Percentiles rank a stretch among this genome's conserved stretches.
phyloP scores from a whole-genome alignment of 1,140 invertebrate genomes.

The Drosophila albomicans region DNA sequence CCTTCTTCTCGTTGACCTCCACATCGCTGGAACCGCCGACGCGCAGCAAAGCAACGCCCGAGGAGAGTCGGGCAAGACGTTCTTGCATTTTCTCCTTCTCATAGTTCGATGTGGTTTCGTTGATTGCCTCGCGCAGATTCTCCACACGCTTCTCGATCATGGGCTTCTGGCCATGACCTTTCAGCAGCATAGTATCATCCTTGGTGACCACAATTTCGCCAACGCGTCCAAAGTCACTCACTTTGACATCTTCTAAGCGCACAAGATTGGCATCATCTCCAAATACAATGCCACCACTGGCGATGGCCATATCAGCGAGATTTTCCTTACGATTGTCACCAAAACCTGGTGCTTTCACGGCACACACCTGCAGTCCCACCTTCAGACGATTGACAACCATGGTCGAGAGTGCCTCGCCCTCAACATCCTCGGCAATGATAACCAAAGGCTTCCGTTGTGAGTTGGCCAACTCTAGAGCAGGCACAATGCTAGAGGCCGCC shows the following conservation, averaged over 20 bases:
- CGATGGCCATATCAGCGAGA: slow-evolving; percentile 98
- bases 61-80: slow-evolving; percentile 95
- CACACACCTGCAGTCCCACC: slow-evolving; percentile 98
- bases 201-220: slow-evolving; percentile 98
- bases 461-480: slow-evolving; percentile 98
- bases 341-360: slow-evolving; percentile 99
- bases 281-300: slow-evolving; percentile 98
- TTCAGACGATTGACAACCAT: slow-evolving; percentile 99
- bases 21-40: slow-evolving; percentile 99
- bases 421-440: slow-evolving; percentile 99
- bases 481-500: slow-evolving; percentile 97
- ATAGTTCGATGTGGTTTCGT: slow-evolving; percentile 97
- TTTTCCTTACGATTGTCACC: slow-evolving; percentile 99
- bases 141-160: slow-evolving; percentile 95
- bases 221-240: slow-evolving; percentile 94
- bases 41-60: slow-evolving; percentile 97
- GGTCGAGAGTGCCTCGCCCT: slow-evolving; percentile 98
- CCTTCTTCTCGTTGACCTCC: slow-evolving; percentile 99
- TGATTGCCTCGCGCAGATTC: slow-evolving; percentile 97
- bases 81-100: slow-evolving; percentile 99
- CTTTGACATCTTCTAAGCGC: slow-evolving; percentile 97
- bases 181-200: slow-evolving; percentile 98
- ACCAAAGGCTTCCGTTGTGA: slow-evolving; percentile 96
- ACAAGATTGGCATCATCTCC: slow-evolving; percentile 99
- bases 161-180: slow-evolving; percentile 92